Percentiles rank a stretch among this genome's conserved stretches.
Evolutionary conservation across 2,888 invertebrate species (phyloP).

Genomic region (Ophioninae sp.): DNA sequence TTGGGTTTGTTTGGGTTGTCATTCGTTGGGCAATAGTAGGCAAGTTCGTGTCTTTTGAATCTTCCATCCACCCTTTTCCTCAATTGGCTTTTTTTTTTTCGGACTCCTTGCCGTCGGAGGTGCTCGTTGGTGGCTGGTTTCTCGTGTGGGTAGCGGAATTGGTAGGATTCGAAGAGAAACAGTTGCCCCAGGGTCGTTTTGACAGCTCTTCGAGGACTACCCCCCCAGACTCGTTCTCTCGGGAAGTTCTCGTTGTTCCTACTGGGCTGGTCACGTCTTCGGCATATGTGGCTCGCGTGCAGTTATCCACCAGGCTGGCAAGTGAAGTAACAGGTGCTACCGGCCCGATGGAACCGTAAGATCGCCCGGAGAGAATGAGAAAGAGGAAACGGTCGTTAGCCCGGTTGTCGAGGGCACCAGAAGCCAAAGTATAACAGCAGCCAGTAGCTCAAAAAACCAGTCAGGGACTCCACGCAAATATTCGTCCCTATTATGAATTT

Average conservation of each 20-base stretch:
- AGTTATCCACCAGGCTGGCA: slow-evolving; percentile 69
- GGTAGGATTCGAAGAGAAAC: slow-evolving; percentile 38
- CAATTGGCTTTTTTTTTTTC: too few species aligned
- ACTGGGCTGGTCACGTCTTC: slow-evolving; percentile 62
- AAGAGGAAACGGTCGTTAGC: slow-evolving; percentile 78
- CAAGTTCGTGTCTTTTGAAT: too few species aligned
- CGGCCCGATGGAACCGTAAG: slow-evolving; percentile 36
- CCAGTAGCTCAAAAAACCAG: slow-evolving; percentile 66
- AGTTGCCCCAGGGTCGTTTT: slow-evolving; percentile 59
- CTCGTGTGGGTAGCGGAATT: too few species aligned
- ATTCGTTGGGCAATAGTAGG: too few species aligned
- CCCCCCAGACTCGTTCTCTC: slow-evolving; percentile 26
- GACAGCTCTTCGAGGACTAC: slow-evolving; percentile 8
- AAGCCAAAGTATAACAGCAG: slow-evolving; percentile 29
- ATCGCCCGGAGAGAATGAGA: slow-evolving; percentile 42
- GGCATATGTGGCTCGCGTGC: slow-evolving; percentile 80
- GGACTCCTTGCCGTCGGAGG: too few species aligned
- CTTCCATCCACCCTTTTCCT: too few species aligned
- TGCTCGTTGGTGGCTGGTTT: too few species aligned
- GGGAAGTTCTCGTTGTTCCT: slow-evolving; percentile 31
- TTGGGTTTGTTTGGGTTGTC: too few species aligned
- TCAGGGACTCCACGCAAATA: slow-evolving; percentile 36
- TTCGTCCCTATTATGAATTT: slow-evolving; percentile 22
- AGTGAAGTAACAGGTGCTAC: slow-evolving; percentile 77
- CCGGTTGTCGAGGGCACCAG: slow-evolving; percentile 52